phyloP scores from a whole-genome alignment of 2,797 vertebrate genomes.

The Pangasius sanitwongsei region DNA sequence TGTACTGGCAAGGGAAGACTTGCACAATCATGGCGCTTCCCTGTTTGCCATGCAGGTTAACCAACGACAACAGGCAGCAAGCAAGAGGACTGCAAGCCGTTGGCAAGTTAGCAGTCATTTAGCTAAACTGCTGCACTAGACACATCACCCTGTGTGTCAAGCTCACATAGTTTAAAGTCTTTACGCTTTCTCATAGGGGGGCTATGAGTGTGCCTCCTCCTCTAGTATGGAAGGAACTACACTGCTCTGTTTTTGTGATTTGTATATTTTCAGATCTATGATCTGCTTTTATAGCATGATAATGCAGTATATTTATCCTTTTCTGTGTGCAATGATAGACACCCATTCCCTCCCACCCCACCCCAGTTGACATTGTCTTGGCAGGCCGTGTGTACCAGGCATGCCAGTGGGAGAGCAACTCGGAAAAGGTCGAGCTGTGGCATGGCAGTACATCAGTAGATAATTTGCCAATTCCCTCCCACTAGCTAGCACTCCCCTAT shows the following conservation, averaged over 20 bases:
- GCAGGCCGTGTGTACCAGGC: conserved; percentile 43
- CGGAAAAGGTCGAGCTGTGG: conserved; percentile 49
- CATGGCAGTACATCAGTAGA: not conserved
- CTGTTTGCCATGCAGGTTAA: not conserved
- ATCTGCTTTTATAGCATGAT: not conserved
- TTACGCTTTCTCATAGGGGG: not conserved
- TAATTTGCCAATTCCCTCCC: not conserved
- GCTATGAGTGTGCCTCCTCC: not conserved
- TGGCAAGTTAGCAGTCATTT: not conserved
- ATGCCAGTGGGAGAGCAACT: conserved; percentile 49
- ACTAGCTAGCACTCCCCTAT: not conserved
- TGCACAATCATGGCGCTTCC: not conserved
- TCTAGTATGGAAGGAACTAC: not conserved
- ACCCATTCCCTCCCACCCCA: not conserved
- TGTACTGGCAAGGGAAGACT: not conserved
- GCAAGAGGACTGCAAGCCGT: not conserved
- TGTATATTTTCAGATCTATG: not conserved
- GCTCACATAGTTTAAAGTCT: not conserved
- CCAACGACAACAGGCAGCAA: not conserved
- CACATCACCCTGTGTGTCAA: not conserved
- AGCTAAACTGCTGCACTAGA: not conserved
- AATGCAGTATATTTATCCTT: not conserved
- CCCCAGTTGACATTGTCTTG: conserved; percentile 33
- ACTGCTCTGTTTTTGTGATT: not conserved
- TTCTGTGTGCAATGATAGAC: not conserved